Evolutionary conservation across 2,797 vertebrate genomes (phyloP).

Genomic region (Ataeniobius toweri): DNA sequence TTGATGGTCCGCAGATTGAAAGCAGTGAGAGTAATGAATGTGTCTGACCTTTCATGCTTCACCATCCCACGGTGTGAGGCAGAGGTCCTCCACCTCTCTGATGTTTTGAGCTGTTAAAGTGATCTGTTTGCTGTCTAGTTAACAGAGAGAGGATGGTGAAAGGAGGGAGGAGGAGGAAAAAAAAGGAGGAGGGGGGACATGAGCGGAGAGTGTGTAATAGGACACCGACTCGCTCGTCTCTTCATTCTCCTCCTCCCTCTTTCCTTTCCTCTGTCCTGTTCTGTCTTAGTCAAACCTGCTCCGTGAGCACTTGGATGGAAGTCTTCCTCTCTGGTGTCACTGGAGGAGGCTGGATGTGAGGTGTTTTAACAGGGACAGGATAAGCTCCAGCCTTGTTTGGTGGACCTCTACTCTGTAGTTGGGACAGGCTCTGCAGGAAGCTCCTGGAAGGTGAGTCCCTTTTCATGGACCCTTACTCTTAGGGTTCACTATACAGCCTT

Average conservation of each 20-base stretch:
- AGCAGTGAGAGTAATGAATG: constrained; percentile 16
- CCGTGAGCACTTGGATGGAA: constrained; percentile 72
- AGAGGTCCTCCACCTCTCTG: constrained; percentile 27
- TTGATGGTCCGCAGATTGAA: constrained; percentile 15
- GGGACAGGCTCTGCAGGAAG: constrained; percentile 25
- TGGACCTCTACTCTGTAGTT: constrained; percentile 20
- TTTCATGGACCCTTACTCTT: constrained; percentile 7
- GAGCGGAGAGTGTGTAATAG: constrained; percentile 79
- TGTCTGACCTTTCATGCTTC: constrained; percentile 40
- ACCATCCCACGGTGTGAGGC: constrained; percentile 24
- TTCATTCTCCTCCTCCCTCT: constrained; percentile 58
- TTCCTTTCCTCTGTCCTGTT: constrained; percentile 55
- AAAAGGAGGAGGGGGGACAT: constrained; percentile 39
- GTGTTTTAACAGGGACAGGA: constrained; percentile 16
- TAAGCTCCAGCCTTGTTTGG: constrained; percentile 16
- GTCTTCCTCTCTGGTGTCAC: constrained; percentile 39
- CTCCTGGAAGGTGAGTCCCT: constrained; percentile 64
- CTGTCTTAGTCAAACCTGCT: constrained; percentile 69
- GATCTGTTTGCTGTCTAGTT: constrained; percentile 71
- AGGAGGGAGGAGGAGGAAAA: constrained; percentile 27
- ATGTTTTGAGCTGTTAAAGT: constrained; percentile 53
- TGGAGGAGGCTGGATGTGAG: constrained; percentile 54
- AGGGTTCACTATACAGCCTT: constrained; percentile 33
- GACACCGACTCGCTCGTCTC: constrained; percentile 77
- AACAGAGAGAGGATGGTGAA: constrained; percentile 41